phyloP scores from a whole-genome alignment of 1,140 invertebrate species.

The Rhagoletis zephyria region DNA sequence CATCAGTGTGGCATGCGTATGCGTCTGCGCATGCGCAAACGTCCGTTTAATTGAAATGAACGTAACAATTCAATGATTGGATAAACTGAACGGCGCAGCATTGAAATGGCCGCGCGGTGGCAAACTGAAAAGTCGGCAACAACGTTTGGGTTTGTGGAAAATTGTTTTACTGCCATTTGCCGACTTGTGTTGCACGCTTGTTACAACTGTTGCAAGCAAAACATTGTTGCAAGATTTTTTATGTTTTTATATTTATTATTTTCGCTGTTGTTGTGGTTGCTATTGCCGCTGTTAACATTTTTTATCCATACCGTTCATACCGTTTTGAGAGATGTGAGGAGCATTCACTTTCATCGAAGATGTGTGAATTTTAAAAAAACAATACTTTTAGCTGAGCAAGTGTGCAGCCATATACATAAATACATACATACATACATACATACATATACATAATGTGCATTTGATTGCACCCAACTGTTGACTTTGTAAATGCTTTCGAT shows the following conservation, averaged over 20 bases:
- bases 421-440: background rate
- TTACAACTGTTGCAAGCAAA: conserved; percentile 30
- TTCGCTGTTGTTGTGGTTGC: background rate
- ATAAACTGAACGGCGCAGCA: background rate
- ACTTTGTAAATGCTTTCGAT: conserved; percentile 47
- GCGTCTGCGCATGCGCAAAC: background rate
- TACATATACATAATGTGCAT: background rate
- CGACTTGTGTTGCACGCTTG: background rate
- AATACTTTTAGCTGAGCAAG: background rate
- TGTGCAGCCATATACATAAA: background rate
- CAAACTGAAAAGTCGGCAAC: background rate
- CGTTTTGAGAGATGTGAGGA: background rate
- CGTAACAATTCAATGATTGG: background rate
- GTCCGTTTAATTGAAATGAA: conserved; percentile 19
- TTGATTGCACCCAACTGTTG: conserved; percentile 23
- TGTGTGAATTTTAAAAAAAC: background rate
- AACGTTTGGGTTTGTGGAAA: background rate
- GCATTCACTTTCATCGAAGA: background rate
- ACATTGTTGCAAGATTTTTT: background rate
- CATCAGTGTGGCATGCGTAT: background rate
- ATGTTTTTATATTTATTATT: background rate
- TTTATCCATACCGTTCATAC: background rate
- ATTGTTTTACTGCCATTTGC: background rate
- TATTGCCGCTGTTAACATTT: background rate
- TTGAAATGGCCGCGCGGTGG: background rate